Evolutionary conservation across 35 echinoderm and acorn worm genomes (phyloP), one percentile per base, ranked within the genome.

Genomic region (Apostichopus parvimensis): DNA sequence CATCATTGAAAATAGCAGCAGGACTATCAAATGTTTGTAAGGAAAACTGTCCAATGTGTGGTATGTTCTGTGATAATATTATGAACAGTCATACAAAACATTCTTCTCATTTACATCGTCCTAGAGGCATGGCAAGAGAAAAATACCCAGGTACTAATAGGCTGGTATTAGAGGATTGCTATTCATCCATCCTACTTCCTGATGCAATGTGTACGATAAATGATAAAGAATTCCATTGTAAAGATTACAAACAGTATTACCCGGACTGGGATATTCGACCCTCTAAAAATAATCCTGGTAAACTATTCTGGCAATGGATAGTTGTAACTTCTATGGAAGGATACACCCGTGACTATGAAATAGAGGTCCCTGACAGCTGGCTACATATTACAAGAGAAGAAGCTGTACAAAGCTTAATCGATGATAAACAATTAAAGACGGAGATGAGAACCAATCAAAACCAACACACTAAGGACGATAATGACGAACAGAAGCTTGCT

Each of bases 151-250:
- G 5, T 20, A 83, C 13, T 56, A 1, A 8, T 8, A 57, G 17
- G 17, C 45, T 60, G 53, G 80, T 83, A 12, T 83, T 83, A 83
- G 80, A 83, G 80, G 80, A 83, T 56, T 83, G 80, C n/a, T 57
- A 13, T 10, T 5, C 53, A 53, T 83, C 80, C 8, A 6, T 83
- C 17, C 26, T 28, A 15, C 4, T 53, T 81, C 1, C 26, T 53
- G 26, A 24, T 9, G 26, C 79, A 54, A 81, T 54, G 6, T 81
- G 7, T 34, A 81, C 12, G 7, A 53, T 0, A 8, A 0, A 0
- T 53, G 79, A 15, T 14, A 26, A 15, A 53, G 10, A 0, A 8
- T 53, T 53, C 53, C 25, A 53, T 81, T 81, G 79, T 14, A 14
- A 81, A 53, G 17, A 55, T 54, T 83, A 83, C 53, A 83, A 18